Conservation (phyloP, 2,113 vertebrate genomes). For the Solea solea region DNA sequence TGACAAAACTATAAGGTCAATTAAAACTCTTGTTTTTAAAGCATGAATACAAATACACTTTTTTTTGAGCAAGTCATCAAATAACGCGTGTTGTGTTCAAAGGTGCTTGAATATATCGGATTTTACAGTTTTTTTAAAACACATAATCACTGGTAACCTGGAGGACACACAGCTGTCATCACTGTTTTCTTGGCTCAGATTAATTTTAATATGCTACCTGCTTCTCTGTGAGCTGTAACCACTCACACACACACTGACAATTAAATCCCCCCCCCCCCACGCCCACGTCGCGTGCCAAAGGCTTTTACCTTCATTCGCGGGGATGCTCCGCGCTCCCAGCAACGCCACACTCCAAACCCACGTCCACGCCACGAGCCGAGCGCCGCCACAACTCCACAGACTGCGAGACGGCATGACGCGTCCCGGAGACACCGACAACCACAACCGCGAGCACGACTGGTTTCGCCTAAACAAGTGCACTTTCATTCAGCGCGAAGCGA, state of each 20-base stretch:
- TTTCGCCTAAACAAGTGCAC: constrained; percentile 26
- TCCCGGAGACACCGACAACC: constrained; percentile 26
- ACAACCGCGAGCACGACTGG: neutral
- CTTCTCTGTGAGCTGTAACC: too few species aligned
- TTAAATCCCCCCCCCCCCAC: neutral
- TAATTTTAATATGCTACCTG: neutral
- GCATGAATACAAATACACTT: too few species aligned
- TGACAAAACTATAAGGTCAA: too few species aligned
- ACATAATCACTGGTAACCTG: neutral
- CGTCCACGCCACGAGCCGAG: constrained; percentile 64
- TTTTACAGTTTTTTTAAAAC: neutral
- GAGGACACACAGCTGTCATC: constrained; percentile 18
- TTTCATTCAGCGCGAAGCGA: constrained; percentile 43
- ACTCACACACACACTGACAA: neutral
- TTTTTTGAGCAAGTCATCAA: constrained; percentile 18
- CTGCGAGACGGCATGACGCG: constrained; percentile 66
- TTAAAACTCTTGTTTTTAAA: too few species aligned
- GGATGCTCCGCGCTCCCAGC: constrained; percentile 66
- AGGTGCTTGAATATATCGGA: constrained; percentile 16
- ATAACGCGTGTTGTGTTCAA: constrained; percentile 37
- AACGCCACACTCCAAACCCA: constrained; percentile 61
- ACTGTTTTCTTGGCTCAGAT: constrained; percentile 10
- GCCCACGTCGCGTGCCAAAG: neutral
- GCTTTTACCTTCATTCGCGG: constrained; percentile 74
- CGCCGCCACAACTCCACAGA: constrained; percentile 59